Base-by-base conservation (phyloP, 2,113 vertebrate species). In the Prionailurus viverrinus region DNA sequence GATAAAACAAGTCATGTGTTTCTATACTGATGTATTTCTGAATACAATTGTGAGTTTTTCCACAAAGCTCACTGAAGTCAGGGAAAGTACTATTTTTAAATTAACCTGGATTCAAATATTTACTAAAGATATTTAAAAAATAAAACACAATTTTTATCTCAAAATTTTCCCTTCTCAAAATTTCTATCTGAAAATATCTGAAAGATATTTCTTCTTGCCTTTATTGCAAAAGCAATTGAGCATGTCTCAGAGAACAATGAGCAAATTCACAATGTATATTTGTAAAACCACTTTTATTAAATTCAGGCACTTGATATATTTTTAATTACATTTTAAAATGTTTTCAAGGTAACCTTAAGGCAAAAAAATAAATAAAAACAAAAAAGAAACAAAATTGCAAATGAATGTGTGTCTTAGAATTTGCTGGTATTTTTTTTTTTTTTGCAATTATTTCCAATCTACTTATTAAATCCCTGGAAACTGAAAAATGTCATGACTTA, bases 251-350 rank as follows among this genome's bases (percentile, higher is more conserved):
- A 98, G 68, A 96, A 93, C 16, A 97, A 92, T 81, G 86, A 65
- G 63, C 66, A 68, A 98, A 98, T 98, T 97, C 86, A 98, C 92
- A 97, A 51, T 97, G 89, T 96, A 69, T 41, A 23, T 69, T 93
- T 95, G 97, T 96, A 95, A 97, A 97, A 94, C 53, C 78, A 58
- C 61, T 90, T 88, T 61, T 93, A 97, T 95, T 98, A 97, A 96
- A 97, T 97, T 98, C 82, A 98, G 94, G n/a, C 96, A 94, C 91
- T 95, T 97, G 78, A 90, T 80, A 97, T 69, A 96, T 96, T 98
- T 98, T 83, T 97, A 98, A 97, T 76, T 25, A 79, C 5, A 95
- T 94, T 86, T 97, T 95, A 84, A 97, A 95, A 94, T 88, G 48
- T 96, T 98, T 94, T 88, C 31, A 95, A 94, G 71, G 1, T 79